Evolutionary conservation across 1,140 invertebrate genomes (phyloP).

Genomic region (Vollenhovia emeryi): DNA sequence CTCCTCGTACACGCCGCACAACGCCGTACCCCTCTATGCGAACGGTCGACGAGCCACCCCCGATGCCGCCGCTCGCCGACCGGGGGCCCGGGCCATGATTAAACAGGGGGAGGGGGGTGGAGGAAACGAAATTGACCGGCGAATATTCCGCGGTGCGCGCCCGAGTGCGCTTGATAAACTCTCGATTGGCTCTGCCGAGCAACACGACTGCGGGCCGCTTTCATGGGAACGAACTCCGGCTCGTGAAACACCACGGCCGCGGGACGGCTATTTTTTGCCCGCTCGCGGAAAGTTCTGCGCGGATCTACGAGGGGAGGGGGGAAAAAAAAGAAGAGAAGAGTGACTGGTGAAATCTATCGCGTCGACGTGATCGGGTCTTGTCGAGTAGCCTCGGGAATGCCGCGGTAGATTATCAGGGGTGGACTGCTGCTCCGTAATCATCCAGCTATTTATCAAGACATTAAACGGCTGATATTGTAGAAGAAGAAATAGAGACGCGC

Average conservation of each 20-base stretch:
- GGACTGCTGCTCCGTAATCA: not conserved
- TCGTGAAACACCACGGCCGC: slow-evolving; percentile 29
- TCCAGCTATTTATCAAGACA: not conserved
- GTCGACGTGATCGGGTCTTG: not conserved
- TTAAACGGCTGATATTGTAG: not conserved
- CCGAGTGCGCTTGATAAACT: slow-evolving; percentile 66
- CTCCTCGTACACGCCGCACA: slow-evolving; percentile 52
- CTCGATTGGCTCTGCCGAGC: slow-evolving; percentile 65
- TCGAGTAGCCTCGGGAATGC: not conserved
- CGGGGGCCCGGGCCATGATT: slow-evolving; percentile 80
- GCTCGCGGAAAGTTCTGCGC: slow-evolving; percentile 23
- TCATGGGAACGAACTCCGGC: slow-evolving; percentile 52
- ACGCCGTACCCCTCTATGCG: slow-evolving; percentile 43
- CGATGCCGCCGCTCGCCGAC: slow-evolving; percentile 72
- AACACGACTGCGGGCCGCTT: slow-evolving; percentile 67
- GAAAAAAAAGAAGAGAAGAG: not conserved
- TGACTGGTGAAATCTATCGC: not conserved
- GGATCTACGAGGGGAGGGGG: not conserved
- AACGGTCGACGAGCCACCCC: slow-evolving; percentile 74
- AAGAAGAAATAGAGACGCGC: not conserved
- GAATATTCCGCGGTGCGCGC: slow-evolving; percentile 72
- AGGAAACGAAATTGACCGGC: slow-evolving; percentile 82
- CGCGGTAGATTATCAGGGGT: not conserved
- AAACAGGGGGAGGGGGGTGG: slow-evolving; percentile 82
- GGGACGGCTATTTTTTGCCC: slow-evolving; percentile 7